A percentile compares a stretch with the other conserved stretches of the same genome.
phyloP scores from a whole-genome alignment of 1,140 invertebrate species.

The Phortica variegata region DNA sequence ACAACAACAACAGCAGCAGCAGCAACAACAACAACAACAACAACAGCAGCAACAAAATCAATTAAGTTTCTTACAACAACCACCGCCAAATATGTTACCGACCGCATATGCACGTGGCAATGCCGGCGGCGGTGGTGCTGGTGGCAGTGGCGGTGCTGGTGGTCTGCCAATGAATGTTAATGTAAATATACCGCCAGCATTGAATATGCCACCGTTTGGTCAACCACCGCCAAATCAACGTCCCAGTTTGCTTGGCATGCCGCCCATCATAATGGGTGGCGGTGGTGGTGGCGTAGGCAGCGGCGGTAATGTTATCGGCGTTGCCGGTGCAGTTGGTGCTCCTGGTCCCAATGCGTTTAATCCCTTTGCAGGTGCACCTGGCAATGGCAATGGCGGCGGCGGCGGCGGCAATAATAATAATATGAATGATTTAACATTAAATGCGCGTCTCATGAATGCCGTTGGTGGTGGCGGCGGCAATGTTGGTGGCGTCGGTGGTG shows the following conservation, averaged over 20 bases:
- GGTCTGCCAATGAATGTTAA: neutral
- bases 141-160: neutral
- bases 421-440: slow-evolving; percentile 5
- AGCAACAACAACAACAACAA: no score
- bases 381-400: slow-evolving; percentile 3
- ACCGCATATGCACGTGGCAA: no score
- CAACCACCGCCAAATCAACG: slow-evolving; percentile 38
- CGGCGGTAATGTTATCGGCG: slow-evolving; percentile 1
- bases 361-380: slow-evolving; percentile 30
- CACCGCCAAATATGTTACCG: slow-evolving; percentile 12
- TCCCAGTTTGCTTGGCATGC: slow-evolving; percentile 30
- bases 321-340: slow-evolving; percentile 36
- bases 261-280: slow-evolving; percentile 23
- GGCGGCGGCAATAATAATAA: slow-evolving; percentile 2
- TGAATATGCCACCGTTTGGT: slow-evolving; percentile 36
- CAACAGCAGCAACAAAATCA: no score
- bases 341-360: slow-evolving; percentile 59
- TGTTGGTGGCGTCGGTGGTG: neutral
- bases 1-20: no score
- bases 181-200: slow-evolving; percentile 7
- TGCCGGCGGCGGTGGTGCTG: neutral
- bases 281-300: neutral
- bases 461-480: slow-evolving; percentile 2
- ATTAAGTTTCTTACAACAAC: slow-evolving; percentile 6
- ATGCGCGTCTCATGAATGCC: neutral